A percentile compares a stretch with the other conserved stretches of the same genome.
Conservation (phyloP, 2,797 vertebrate species). For the Lophius americanus region DNA sequence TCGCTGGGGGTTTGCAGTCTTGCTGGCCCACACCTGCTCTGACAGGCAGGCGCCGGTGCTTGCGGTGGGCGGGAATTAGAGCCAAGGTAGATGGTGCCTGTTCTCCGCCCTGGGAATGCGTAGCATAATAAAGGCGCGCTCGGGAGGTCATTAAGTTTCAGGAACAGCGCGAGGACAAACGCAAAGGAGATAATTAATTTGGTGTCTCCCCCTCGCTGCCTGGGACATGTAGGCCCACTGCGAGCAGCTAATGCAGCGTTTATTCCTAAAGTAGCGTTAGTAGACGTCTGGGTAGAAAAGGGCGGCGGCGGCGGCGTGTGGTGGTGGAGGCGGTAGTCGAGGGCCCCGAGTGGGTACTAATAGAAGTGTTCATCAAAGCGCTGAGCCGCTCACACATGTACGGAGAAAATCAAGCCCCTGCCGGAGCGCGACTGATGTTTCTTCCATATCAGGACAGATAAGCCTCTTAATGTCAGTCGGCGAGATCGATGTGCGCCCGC, state of each 20-base stretch:
- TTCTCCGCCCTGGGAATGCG: conserved; percentile 53
- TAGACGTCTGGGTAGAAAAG: conserved; percentile 48
- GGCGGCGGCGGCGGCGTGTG: no score
- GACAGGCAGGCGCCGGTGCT: conserved; percentile 57
- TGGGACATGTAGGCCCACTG: conserved; percentile 63
- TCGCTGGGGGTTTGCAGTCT: conserved; percentile 66
- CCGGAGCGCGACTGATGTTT: conserved; percentile 22
- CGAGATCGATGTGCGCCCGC: conserved; percentile 12
- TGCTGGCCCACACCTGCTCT: conserved; percentile 76
- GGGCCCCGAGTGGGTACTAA: conserved; percentile 59
- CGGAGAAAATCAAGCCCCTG: conserved; percentile 29
- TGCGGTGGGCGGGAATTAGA: conserved; percentile 58
- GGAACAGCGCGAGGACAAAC: conserved; percentile 72
- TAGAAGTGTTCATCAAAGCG: conserved; percentile 60
- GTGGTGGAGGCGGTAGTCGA: conserved; percentile 37
- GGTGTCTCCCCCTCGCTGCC: conserved; percentile 68
- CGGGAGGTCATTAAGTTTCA: conserved; percentile 81
- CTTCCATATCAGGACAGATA: conserved; percentile 22
- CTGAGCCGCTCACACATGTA: conserved; percentile 51
- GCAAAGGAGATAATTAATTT: conserved; percentile 81
- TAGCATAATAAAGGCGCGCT: conserved; percentile 80
- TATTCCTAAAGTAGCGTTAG: conserved; percentile 63
- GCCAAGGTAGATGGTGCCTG: conserved; percentile 47
- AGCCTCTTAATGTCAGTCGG: conserved; percentile 22
- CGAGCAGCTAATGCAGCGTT: conserved; percentile 63